Percentiles rank a stretch among this genome's conserved stretches.
Conservation (phyloP, 2,888 invertebrate genomes). For the Steromphala cineraria region DNA sequence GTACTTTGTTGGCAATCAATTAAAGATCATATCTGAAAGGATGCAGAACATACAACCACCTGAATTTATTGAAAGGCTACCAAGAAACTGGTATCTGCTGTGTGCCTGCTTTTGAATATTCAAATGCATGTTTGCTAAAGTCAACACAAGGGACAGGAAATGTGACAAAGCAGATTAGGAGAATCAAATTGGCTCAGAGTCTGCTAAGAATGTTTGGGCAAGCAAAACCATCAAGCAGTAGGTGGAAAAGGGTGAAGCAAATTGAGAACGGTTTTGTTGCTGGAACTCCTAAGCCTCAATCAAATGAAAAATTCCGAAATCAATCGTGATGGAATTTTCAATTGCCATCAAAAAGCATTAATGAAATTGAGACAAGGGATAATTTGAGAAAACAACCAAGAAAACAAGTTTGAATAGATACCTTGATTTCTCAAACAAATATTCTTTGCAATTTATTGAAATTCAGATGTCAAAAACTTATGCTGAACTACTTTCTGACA, state of each 20-base stretch:
- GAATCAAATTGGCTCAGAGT: background rate
- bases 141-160: background rate
- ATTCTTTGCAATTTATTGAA: too few species aligned
- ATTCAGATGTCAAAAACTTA: too few species aligned
- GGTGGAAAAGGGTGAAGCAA: background rate
- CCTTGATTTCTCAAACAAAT: too few species aligned
- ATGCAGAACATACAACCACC: slow-evolving; percentile 4
- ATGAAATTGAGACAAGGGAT: too few species aligned
- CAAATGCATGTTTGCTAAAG: background rate
- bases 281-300: background rate
- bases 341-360: too few species aligned
- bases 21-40: background rate
- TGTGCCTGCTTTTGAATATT: background rate
- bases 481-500: too few species aligned
- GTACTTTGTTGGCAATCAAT: background rate
- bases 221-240: background rate
- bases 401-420: too few species aligned
- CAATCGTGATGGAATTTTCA: too few species aligned
- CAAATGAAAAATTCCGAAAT: background rate
- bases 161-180: background rate
- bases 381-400: too few species aligned
- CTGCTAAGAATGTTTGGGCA: background rate
- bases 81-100: background rate
- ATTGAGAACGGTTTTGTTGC: background rate
- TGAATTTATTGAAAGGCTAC: background rate